A percentile compares a stretch with the other conserved stretches of the same genome.
Evolutionary conservation across 2,113 vertebrate genomes (phyloP).

Genomic region (Delphinus delphis): DNA sequence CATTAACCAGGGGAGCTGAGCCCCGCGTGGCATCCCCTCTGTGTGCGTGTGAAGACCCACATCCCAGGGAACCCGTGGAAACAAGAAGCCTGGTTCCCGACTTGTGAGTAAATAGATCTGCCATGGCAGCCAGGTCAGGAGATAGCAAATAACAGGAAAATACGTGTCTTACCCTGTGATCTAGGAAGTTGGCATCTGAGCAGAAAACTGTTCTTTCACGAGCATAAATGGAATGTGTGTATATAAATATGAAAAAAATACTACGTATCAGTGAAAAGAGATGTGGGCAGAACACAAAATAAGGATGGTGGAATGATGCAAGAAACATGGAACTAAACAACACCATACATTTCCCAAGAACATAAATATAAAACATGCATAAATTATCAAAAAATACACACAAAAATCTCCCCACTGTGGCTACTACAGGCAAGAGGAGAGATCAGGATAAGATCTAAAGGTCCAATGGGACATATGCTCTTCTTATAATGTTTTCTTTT

Average conservation of each 20-base stretch:
- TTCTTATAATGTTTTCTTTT: background rate
- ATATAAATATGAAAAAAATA: background rate
- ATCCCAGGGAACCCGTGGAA: background rate
- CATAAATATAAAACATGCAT: background rate
- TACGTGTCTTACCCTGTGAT: accelerated
- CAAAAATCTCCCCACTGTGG: background rate
- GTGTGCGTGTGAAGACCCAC: accelerated
- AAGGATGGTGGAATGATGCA: accelerated
- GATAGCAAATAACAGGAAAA: background rate
- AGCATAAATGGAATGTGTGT: background rate
- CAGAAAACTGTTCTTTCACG: background rate
- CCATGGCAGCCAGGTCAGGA: accelerated
- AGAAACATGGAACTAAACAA: background rate
- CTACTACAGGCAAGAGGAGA: background rate
- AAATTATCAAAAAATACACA: background rate
- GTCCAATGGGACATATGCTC: background rate
- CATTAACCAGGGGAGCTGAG: background rate
- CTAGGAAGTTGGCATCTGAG: background rate
- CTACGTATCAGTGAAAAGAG: accelerated
- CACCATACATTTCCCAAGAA: background rate
- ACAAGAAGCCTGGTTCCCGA: background rate
- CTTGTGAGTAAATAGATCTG: background rate
- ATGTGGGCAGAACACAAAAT: background rate
- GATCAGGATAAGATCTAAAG: background rate
- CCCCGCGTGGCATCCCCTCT: accelerated